Evolutionary conservation across 2,113 vertebrate genomes (phyloP).

Genomic region (Pachyramphus minor): DNA sequence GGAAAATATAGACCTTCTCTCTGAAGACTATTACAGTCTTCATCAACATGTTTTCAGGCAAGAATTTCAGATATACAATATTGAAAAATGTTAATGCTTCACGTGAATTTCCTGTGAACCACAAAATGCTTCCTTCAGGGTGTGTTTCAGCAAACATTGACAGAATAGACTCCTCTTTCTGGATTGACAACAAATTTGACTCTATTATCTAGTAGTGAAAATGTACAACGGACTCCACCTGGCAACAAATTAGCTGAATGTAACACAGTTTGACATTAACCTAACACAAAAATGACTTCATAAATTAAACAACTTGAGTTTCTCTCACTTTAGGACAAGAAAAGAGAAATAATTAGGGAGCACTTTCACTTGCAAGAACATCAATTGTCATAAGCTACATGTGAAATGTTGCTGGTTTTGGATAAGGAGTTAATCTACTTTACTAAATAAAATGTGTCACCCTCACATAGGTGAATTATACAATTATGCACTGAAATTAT

Average conservation of each 20-base stretch:
- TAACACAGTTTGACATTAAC: slow-evolving; percentile 10
- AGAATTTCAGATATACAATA: slow-evolving; percentile 6
- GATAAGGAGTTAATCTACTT: slow-evolving; percentile 69
- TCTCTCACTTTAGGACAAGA: slow-evolving; percentile 27
- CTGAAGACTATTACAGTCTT: neutral
- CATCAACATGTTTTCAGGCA: neutral
- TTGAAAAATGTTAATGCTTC: neutral
- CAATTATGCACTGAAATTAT: slow-evolving; percentile 26
- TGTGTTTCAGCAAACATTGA: slow-evolving; percentile 31
- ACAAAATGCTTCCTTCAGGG: neutral
- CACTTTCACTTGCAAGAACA: slow-evolving; percentile 66
- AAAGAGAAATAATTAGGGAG: slow-evolving; percentile 65
- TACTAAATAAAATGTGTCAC: slow-evolving; percentile 53
- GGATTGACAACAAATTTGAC: neutral
- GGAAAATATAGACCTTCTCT: neutral
- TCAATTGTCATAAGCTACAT: slow-evolving; percentile 67
- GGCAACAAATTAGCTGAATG: slow-evolving; percentile 17
- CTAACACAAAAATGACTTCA: slow-evolving; percentile 28
- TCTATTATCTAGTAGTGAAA: neutral
- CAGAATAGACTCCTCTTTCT: neutral
- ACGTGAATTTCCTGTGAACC: neutral
- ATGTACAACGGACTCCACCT: neutral
- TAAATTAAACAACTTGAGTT: slow-evolving; percentile 63
- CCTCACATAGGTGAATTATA: neutral
- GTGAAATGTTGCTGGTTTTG: slow-evolving; percentile 56